Conservation (phyloP, 2,797 vertebrate species). For the Danionella dracula region DNA sequence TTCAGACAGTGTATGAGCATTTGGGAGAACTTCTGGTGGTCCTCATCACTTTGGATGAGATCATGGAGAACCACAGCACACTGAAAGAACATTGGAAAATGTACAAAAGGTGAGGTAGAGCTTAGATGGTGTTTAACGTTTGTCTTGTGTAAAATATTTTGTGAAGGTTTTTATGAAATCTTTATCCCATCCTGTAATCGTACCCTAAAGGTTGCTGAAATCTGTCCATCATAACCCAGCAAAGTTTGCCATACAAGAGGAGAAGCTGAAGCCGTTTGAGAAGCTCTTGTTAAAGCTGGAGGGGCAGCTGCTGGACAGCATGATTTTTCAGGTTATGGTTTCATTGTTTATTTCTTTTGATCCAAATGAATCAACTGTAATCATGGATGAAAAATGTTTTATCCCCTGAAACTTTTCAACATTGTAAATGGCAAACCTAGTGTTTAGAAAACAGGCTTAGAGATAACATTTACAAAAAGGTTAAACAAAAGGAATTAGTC, state of each 20-base stretch:
- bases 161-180: not conserved
- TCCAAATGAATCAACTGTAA: no score
- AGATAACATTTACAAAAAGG: no score
- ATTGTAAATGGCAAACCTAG: no score
- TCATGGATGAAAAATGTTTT: no score
- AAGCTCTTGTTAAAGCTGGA: constrained; percentile 92
- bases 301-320: constrained; percentile 89
- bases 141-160: not conserved
- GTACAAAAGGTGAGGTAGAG: constrained; percentile 87
- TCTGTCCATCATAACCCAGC: constrained; percentile 97
- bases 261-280: constrained; percentile 96
- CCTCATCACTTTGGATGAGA: constrained; percentile 92
- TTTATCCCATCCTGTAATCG: not conserved
- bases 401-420: no score
- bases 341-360: no score
- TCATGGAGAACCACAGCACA: constrained; percentile 89
- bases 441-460: no score
- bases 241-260: constrained; percentile 92
- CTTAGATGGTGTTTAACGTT: no score
- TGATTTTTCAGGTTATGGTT: constrained; percentile 88
- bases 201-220: constrained; percentile 80
- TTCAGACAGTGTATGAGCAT: constrained; percentile 90
- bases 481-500: no score
- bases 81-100: constrained; percentile 98
- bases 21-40: constrained; percentile 89